Percentiles rank a stretch among this genome's conserved stretches.
Conservation (phyloP, 2,888 invertebrate species). For the Altica lythri region DNA sequence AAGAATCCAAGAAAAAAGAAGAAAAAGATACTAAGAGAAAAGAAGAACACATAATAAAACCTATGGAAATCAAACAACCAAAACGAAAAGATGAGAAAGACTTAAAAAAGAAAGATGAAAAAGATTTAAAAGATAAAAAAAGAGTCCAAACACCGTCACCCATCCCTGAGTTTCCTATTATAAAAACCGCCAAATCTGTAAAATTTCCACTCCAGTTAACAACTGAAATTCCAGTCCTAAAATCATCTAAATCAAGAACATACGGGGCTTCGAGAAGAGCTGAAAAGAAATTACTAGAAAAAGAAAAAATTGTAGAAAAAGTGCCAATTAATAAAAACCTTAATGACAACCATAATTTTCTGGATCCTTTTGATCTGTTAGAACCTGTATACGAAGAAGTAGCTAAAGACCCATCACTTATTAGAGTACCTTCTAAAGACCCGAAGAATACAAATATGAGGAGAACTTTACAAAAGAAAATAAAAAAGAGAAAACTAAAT, state of each 20-base stretch:
- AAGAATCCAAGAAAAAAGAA: slow-evolving; percentile 6
- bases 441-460: slow-evolving; percentile 30
- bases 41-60: slow-evolving; percentile 10
- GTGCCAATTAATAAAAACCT: slow-evolving; percentile 9
- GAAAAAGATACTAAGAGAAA: slow-evolving; percentile 26
- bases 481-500: slow-evolving; percentile 38
- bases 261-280: slow-evolving; percentile 10
- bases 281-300: slow-evolving; percentile 22
- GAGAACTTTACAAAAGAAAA: slow-evolving; percentile 31
- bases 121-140: slow-evolving; percentile 20
- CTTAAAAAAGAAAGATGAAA: slow-evolving; percentile 23
- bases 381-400: slow-evolving; percentile 52
- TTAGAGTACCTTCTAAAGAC: slow-evolving; percentile 29
- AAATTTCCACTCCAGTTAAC: no score
- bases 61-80: neutral
- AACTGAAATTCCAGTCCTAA: slow-evolving; percentile 23
- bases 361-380: slow-evolving; percentile 50
- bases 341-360: slow-evolving; percentile 32
- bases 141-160: slow-evolving; percentile 8
- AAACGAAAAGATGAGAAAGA: slow-evolving; percentile 14
- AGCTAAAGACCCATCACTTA: slow-evolving; percentile 36
- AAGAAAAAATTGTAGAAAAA: slow-evolving; percentile 18
- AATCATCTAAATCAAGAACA: slow-evolving; percentile 16
- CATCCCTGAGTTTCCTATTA: no score
- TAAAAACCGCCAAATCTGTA: no score